Base-by-base conservation (phyloP, 2,797 vertebrate species). In the Leptodactylus fallax region DNA sequence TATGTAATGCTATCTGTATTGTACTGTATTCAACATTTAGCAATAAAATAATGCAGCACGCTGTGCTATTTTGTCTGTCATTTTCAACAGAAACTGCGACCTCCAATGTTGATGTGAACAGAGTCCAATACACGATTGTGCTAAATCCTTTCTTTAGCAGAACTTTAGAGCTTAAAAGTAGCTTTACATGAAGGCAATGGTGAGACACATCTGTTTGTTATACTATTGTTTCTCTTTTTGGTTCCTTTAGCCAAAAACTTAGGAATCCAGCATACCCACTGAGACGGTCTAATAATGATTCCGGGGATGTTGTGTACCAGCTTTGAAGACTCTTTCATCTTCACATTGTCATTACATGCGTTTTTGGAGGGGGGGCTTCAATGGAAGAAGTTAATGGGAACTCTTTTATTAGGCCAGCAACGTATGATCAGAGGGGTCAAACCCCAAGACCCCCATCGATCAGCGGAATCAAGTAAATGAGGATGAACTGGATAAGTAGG, bases 191-290 rank as follows among this genome's bases (percentile, higher is more conserved):
- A 76, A 51, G 51, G 47, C 45, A 6, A n/a, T 74, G 2, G 71
- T 49, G 8, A 17, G 49, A 74, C 10, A 76, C 72, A 76, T 76
- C 47, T 76, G 72, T 76, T 76, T 76, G 11, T 51, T 76, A 76
- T 76, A n/a, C 5, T 21, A 51, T n/a, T n/a, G 36, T 49, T 76
- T 49, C 47, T 76, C 12, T 76, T 74, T 47, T 36, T 21, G 36
- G 17, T 21, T 49, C 17, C 71, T 72, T 72, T 21, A 72, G 71
- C 71, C 45, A 76, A 76, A 76, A 74, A 11, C 72, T 9, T 4
- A 74, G 17, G 9, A 74, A 21, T 47, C 65, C 45, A 49, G 45
- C 45, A 16, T 53, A 53, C 45, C 71, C 36, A 74, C 36, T 17
- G 71, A 6, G 71, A 23, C 45, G 10, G 12, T 19, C 8, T 3